Evolutionary conservation across 92 coral and sea anemone genomes (phyloP).

Genomic region (Pocillopora grandis): DNA sequence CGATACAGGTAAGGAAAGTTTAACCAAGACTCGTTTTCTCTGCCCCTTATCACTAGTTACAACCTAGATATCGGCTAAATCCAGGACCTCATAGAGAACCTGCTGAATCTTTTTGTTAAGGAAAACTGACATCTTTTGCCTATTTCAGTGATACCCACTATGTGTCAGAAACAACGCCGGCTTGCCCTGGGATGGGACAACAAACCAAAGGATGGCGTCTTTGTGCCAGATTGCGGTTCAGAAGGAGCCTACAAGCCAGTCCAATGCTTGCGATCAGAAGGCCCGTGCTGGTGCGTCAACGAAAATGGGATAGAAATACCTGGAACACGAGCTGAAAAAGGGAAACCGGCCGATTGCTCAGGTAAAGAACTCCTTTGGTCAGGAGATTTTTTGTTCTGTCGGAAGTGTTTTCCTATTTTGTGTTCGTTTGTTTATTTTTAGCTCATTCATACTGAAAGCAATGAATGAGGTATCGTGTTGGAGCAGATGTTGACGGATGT

Average conservation of each 20-base stretch:
- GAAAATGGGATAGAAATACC: conserved; percentile 75
- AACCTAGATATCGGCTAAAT: too few species aligned
- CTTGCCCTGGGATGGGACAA: conserved; percentile 55
- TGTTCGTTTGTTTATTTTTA: too few species aligned
- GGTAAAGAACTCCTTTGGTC: background rate
- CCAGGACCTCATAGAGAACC: too few species aligned
- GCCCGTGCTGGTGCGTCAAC: conserved; percentile 93
- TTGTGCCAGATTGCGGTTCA: conserved; percentile 69
- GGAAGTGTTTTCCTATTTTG: too few species aligned
- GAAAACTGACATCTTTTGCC: background rate
- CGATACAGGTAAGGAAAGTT: conserved; percentile 48
- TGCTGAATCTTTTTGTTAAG: too few species aligned
- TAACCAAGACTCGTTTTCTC: background rate
- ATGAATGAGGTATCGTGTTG: too few species aligned
- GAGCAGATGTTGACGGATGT: too few species aligned
- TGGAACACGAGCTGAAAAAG: conserved; percentile 64
- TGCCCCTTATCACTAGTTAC: too few species aligned
- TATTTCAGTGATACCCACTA: conserved; percentile 9
- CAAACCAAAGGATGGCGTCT: conserved; percentile 46
- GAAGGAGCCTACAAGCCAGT: conserved; percentile 77
- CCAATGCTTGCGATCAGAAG: conserved; percentile 65
- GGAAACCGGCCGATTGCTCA: conserved; percentile 35
- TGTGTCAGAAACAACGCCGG: conserved; percentile 68
- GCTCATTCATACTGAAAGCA: too few species aligned
- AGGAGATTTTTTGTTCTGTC: background rate